Evolutionary conservation across 2,888 invertebrate species (phyloP).

Genomic region (Catocala sponsa): DNA sequence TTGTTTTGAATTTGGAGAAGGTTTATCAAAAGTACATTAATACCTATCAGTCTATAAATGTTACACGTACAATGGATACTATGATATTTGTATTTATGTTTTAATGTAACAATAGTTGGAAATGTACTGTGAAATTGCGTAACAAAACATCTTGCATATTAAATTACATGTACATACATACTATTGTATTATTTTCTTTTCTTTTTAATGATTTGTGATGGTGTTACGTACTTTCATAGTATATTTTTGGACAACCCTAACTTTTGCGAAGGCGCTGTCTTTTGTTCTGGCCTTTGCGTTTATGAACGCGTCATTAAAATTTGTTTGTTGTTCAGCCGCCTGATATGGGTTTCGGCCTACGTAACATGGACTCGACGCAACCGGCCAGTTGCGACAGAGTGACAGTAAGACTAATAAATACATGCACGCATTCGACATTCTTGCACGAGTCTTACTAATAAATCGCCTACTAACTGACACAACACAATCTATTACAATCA

Average conservation of each 20-base stretch:
- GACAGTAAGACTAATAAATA: constrained; percentile 77
- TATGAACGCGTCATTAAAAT: constrained; percentile 47
- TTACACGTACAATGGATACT: constrained; percentile 12
- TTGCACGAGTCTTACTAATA: constrained; percentile 57
- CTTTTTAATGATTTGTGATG: not conserved
- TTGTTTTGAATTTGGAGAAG: constrained; percentile 26
- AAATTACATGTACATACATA: not conserved
- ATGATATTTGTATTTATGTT: constrained; percentile 8
- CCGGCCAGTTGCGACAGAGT: constrained; percentile 78
- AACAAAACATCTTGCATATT: constrained; percentile 1
- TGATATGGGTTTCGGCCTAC: constrained; percentile 81
- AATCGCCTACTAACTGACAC: constrained; percentile 27
- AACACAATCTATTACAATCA: not conserved
- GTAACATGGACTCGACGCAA: constrained; percentile 80
- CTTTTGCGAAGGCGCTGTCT: constrained; percentile 42
- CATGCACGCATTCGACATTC: constrained; percentile 68
- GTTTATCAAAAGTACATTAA: constrained; percentile 16
- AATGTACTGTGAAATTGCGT: constrained; percentile 23
- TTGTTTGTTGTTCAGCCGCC: constrained; percentile 77
- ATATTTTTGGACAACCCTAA: constrained; percentile 7
- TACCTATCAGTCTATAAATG: constrained; percentile 28
- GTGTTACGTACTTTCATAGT: constrained; percentile 16
- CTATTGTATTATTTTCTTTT: not conserved
- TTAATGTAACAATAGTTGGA: constrained; percentile 6
- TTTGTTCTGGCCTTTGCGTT: constrained; percentile 54